Evolutionary conservation across 1,140 invertebrate species (phyloP), one percentile per base, ranked within the genome.

Genomic region (Arion vulgaris): DNA sequence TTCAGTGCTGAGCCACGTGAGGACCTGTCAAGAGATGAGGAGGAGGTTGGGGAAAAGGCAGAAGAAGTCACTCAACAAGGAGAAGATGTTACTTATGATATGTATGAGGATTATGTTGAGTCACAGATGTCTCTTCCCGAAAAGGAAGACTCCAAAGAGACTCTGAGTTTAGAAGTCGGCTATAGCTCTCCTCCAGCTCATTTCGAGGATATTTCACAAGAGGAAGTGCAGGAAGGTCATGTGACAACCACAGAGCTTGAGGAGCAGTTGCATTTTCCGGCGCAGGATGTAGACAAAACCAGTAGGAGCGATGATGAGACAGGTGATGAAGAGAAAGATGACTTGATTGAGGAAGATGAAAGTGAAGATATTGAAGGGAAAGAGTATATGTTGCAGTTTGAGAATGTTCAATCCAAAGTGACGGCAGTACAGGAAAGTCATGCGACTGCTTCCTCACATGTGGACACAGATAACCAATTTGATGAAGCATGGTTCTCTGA

Each of bases 171-270:
- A 11, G 73, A 75, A 36, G 62, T 53, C 66, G 78, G 45, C 17
- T 71, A 80, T 62, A 51, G 66, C 66, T 69, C 80, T 81, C 78
- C 78, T 80, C 78, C 66, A 74, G 80, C 80, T 74, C 71, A 74
- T 74, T 72, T 74, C 80, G 78, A 49, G 49, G 78, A 72, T 28
- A 38, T 71, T 71, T 41, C 68, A 80, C 26, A 80, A 71, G 36
- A 66, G 57, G 79, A 76, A 41, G 28, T 41, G n/a, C 73, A 77
- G 13, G 39, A 82, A 51, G 28, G 73, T 19, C 41, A 57, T 53
- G 36, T n/a, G 66, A 26, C 1, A 9, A n/a, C n/a, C n/a, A 51
- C 73, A 62, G 78, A 72, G 26, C 28, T 66, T 72, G 72, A 78
- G 68, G 81, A 83, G 76, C n/a, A 32, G 28, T 36, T 36, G 5